Evolutionary conservation across 2,888 invertebrate genomes (phyloP), one percentile per base, ranked within the genome.

Genomic region (Himalopsyche tibetana): DNA sequence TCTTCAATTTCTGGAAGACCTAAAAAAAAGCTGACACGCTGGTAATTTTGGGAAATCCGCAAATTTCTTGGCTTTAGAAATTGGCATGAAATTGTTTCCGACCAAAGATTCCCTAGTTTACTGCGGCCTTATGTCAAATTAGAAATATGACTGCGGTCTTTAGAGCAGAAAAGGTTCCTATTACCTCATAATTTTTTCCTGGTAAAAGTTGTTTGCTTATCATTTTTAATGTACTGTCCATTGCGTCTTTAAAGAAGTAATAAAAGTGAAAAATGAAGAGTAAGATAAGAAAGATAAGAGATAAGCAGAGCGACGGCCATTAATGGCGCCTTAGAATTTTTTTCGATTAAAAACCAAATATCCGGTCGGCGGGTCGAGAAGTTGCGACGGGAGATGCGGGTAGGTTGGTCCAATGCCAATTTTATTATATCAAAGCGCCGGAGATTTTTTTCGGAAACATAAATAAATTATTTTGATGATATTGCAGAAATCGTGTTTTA

Each of bases 281-380:
- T 8, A 0, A 63, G 63, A 63, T 19, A 12, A 51, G 51, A 51
- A 51, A 51, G 51, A 51, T 51, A 4, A 51, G 2, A 51, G 51
- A 51, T 15, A 45, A 45, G 11, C 45, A 9, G 9, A 9, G 19
- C 28, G 63, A 3, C 28, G 63, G n/a, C 15, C 63, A 19, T 63
- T 63, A 63, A 19, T 19, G 63, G 63, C 63, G 19, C 63, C 63
- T 19, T 6, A 63, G 63, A 19, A 63, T 63, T 63, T 63, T 42
- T 56, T 63, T 63, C 63, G 19, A 63, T 63, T 19, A 63, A 19
- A 63, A 63, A 63, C 63, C 63, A 63, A 63, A 63, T 63, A 63
- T 63, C 63, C 63, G 63, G 63, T 11, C 63, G 19, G 8, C 56
- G n/a, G 63, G 19, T 15, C 51, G 51, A 51, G 51, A 51, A 51